These are phyloP conservation scores for Nycticebus coucang DNA, from an alignment of 2,113 vertebrate species.

Conservation along the genomic window DNA sequence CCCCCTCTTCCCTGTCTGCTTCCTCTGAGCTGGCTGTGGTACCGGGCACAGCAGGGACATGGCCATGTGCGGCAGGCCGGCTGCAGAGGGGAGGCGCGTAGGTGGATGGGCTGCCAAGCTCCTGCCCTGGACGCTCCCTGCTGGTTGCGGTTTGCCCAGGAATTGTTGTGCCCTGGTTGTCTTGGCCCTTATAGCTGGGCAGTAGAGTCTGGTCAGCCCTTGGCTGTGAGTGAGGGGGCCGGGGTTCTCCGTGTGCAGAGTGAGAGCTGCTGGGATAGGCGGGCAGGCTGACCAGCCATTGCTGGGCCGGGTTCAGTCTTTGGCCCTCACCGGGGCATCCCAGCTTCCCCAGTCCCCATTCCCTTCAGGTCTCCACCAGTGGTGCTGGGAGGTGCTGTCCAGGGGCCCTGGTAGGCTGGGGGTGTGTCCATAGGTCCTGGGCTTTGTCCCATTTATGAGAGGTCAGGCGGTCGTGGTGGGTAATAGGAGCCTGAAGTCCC, in stretches of 20 bases:
- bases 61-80: neutral
- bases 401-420: slow-evolving; percentile 26
- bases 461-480: slow-evolving; percentile 85
- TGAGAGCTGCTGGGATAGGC: neutral
- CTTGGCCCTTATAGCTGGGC: too few species aligned
- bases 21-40: neutral
- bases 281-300: fast-evolving
- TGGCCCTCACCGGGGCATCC: neutral
- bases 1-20: neutral
- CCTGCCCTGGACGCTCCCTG: too few species aligned
- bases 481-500: slow-evolving; percentile 74
- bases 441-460: slow-evolving; percentile 77
- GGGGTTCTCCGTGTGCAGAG: neutral
- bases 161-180: neutral
- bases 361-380: neutral
- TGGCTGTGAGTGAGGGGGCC: neutral
- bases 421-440: slow-evolving; percentile 40
- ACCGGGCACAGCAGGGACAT: fast-evolving
- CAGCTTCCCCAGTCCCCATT: neutral
- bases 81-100: neutral
- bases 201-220: neutral
- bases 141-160: neutral
- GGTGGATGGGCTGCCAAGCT: neutral
- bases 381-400: neutral
- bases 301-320: neutral